These are phyloP conservation scores for Champsocephalus gunnari DNA, from an alignment of 2,797 vertebrate genomes.

Conservation along the genomic window DNA sequence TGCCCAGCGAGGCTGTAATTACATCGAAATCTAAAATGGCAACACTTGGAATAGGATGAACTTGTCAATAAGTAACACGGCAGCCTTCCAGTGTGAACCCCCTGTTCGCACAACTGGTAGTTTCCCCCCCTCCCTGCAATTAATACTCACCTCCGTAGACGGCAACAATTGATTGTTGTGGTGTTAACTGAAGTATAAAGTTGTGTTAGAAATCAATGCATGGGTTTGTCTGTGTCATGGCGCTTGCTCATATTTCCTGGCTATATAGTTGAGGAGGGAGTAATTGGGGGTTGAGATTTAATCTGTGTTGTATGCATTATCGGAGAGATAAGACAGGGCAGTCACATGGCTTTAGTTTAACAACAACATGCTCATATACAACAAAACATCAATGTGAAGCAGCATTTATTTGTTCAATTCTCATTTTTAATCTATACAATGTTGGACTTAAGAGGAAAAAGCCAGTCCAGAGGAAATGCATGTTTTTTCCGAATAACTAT, in stretches of 20 bases:
- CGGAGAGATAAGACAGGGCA: slow-evolving; percentile 1
- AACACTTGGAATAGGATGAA: slow-evolving; percentile 71
- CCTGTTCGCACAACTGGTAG: slow-evolving; percentile 67
- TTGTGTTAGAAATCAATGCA: slow-evolving; percentile 48
- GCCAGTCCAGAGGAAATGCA: neutral
- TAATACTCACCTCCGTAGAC: slow-evolving; percentile 76
- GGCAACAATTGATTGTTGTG: slow-evolving; percentile 72
- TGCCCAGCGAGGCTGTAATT: slow-evolving; percentile 84
- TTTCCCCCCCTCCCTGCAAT: slow-evolving; percentile 75
- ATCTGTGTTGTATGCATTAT: neutral
- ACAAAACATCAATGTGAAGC: neutral
- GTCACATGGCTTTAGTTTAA: slow-evolving; percentile 11
- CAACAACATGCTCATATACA: neutral
- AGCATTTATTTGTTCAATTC: neutral
- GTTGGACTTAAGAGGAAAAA: neutral
- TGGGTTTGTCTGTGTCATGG: slow-evolving; percentile 26
- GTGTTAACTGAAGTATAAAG: slow-evolving; percentile 56
- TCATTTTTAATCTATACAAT: neutral
- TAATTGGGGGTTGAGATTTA: slow-evolving; percentile 16
- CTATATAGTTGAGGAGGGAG: slow-evolving; percentile 32
- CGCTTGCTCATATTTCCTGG: slow-evolving; percentile 39
- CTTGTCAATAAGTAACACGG: slow-evolving; percentile 80
- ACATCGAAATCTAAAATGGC: slow-evolving; percentile 85
- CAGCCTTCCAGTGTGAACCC: slow-evolving; percentile 49
- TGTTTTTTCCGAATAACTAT: neutral